A percentile compares a stretch with the other conserved stretches of the same genome.
phyloP scores from a whole-genome alignment of 2,888 invertebrate genomes.

The Oxytorus armatus region DNA sequence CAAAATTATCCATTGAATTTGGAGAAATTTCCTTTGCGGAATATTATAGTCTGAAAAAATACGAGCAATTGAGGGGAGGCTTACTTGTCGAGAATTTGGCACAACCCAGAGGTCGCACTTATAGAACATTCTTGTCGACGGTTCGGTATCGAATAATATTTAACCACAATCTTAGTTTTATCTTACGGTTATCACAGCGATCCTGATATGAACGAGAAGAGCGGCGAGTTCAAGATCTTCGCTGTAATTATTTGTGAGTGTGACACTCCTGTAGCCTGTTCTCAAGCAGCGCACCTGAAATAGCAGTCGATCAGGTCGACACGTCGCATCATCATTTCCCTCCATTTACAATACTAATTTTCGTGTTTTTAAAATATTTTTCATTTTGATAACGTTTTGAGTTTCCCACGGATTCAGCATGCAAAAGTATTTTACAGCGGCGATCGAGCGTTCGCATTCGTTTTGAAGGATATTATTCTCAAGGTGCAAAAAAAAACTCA shows the following conservation, averaged over 20 bases:
- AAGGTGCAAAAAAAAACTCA: constrained; percentile 84
- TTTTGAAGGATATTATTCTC: too few relatives aligned
- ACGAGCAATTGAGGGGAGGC: constrained; percentile 5
- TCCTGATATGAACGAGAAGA: constrained; percentile 92
- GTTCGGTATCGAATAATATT: background rate
- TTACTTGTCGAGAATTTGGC: constrained; percentile 48
- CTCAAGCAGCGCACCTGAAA: constrained; percentile 89
- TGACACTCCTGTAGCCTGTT: constrained; percentile 95
- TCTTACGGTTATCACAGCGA: constrained; percentile 83
- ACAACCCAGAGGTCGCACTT: constrained; percentile 25
- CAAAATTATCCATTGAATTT: too few relatives aligned
- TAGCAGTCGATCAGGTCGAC: constrained; percentile 19
- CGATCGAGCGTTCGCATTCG: background rate
- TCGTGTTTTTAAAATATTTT: background rate
- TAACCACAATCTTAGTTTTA: constrained; percentile 44
- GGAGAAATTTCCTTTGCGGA: background rate
- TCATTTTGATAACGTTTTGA: background rate
- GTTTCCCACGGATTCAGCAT: too few relatives aligned
- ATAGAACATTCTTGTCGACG: constrained; percentile 13
- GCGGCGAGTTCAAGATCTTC: constrained; percentile 97
- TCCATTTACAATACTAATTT: background rate
- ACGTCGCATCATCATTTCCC: background rate
- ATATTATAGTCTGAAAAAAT: background rate
- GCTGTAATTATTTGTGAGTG: constrained; percentile 94
- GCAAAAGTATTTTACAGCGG: too few relatives aligned